These are phyloP conservation scores for Galemys pyrenaicus DNA, from an alignment of 2,113 vertebrate species.

Conservation along the genomic window DNA sequence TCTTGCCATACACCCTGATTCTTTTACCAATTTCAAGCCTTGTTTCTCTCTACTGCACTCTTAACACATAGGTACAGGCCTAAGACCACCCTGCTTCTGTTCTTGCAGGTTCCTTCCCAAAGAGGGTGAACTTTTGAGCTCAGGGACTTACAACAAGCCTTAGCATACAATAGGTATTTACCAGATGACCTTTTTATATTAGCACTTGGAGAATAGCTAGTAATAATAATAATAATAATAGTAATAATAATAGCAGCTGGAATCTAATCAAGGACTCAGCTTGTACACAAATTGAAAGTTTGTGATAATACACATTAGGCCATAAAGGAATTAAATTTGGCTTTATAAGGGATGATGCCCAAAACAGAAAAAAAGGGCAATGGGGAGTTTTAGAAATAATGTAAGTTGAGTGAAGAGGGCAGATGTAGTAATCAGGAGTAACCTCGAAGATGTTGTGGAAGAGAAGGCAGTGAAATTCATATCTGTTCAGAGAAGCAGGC, in stretches of 20 bases:
- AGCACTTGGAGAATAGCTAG: not conserved
- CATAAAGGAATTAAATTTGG: not conserved
- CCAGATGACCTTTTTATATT: not conserved
- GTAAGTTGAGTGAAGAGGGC: not conserved
- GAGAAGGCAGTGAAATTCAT: not conserved
- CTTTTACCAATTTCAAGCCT: not conserved
- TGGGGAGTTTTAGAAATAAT: not conserved
- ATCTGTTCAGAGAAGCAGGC: not conserved
- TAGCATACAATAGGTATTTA: not conserved
- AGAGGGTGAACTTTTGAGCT: not conserved
- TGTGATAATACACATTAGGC: not conserved
- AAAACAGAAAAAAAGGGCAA: not conserved
- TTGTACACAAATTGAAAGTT: not conserved
- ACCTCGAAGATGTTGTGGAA: not conserved
- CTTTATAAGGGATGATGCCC: not conserved
- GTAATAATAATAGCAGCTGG: not conserved
- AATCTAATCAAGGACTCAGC: not conserved
- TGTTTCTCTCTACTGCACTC: not conserved
- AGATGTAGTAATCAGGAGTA: not conserved
- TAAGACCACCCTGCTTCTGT: not conserved
- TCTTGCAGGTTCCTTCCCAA: not conserved
- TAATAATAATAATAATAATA: too few relatives aligned
- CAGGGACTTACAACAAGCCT: not conserved
- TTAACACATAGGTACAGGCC: rapidly evolving
- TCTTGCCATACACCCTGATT: not conserved